phyloP scores from a whole-genome alignment of 2,113 vertebrate species.

The Numenius arquata region DNA sequence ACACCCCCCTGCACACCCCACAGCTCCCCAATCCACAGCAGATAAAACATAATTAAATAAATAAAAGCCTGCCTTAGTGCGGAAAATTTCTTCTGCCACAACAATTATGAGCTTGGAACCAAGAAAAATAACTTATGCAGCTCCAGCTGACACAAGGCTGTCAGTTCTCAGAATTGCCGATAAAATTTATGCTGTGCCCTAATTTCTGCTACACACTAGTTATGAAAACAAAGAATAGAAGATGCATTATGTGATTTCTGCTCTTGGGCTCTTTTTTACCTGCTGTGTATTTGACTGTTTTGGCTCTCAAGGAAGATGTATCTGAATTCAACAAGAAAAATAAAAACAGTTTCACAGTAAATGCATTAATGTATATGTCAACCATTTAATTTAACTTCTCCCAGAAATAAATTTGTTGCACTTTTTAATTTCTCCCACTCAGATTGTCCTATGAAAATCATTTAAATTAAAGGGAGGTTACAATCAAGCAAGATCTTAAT shows the following conservation, averaged over 20 bases:
- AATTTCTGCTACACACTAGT: background rate
- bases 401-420: background rate
- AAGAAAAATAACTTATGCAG: background rate
- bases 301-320: background rate
- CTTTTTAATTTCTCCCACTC: background rate
- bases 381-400: background rate
- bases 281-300: background rate
- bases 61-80: background rate
- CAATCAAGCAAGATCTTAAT: background rate
- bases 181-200: background rate
- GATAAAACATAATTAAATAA: background rate
- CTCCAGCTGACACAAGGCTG: background rate
- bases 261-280: background rate
- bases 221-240: background rate
- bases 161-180: background rate
- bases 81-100: background rate
- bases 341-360: background rate
- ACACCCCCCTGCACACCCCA: rapidly evolving
- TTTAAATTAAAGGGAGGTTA: background rate
- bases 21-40: background rate
- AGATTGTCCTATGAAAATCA: background rate
- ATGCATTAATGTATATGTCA: background rate
- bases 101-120: background rate
- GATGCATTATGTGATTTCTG: background rate
- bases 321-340: background rate